Base-by-base conservation (phyloP, 1,140 invertebrate genomes). In the Anagrus nilaparvatae region DNA sequence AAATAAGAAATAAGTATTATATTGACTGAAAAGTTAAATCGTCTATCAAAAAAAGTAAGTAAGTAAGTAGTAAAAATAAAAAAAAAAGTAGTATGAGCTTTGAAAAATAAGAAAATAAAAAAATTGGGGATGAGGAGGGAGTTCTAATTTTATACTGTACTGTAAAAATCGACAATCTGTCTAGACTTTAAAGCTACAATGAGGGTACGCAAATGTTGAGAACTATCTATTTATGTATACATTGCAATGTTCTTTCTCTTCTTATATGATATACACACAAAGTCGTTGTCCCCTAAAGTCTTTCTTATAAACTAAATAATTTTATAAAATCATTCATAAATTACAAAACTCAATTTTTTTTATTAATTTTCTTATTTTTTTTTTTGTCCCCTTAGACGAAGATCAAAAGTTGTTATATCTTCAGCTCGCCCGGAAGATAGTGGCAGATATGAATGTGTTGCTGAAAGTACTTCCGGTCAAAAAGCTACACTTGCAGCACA, bases 401-500 rank as follows among this genome's bases (percentile, higher is more conserved):
- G 79, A 73, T 82, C 82, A 67, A 77, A 79, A 67, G 71, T 85
- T 63, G 77, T 82, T 53, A 82, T 85, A 67, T 74, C 73, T 47
- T 76, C 76, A 50, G 78, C 79, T 48, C 72, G 73, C 53, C 69
- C 69, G 46, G 74, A 79, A 60, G 81, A 84, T 69, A 74, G 74
- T 41, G 82, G 81, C 51, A 70, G 65, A 55, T 84, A 84, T 67
- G 80, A 84, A 65, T 85, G 82, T 65, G 71, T 80, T 53, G 81
- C 81, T 39, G 59, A 62, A 59, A 70, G 59, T 67, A 74, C 72
- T 50, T 68, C 70, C 43, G 73, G 73, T 43, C 70, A 71, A 32
- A 64, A 67, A 47, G 73, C 72, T 47, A 65, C 72, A 36, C 67
- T 73, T 23, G 58, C 63, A 37, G 71, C 73, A 52, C 70, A 75